A percentile compares a stretch with the other conserved stretches of the same genome.
Conservation (phyloP, 1,140 invertebrate genomes). For the Linepithema humile region DNA sequence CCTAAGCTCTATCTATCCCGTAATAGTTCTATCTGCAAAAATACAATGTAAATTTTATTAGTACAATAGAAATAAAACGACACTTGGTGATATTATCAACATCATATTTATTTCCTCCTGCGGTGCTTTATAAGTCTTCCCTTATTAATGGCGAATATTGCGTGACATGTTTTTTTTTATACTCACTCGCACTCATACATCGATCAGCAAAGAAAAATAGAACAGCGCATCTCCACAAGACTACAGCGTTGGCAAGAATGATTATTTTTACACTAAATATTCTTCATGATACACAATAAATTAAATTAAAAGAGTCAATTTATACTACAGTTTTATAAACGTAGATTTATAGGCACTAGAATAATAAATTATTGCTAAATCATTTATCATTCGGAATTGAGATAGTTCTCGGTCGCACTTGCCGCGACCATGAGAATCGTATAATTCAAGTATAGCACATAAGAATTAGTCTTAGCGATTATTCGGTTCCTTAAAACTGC, state of each 20-base stretch:
- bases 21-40: no score
- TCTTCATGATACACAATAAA: conserved; percentile 25
- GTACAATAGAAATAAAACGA: conserved; percentile 15
- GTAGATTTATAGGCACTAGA: conserved; percentile 60
- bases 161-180: conserved; percentile 37
- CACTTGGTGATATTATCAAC: conserved; percentile 38
- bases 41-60: no score
- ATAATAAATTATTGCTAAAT: conserved; percentile 68
- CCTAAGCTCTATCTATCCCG: no score
- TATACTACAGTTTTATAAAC: conserved; percentile 31
- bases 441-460: background rate
- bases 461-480: conserved; percentile 21
- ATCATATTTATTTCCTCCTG: conserved; percentile 39
- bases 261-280: conserved; percentile 61
- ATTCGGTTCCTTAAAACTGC: background rate
- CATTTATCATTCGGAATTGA: conserved; percentile 12
- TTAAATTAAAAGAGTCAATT: conserved; percentile 36
- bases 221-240: conserved; percentile 35
- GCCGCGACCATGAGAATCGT: background rate
- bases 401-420: background rate
- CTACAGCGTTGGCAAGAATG: conserved; percentile 70
- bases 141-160: conserved; percentile 58
- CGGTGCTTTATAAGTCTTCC: conserved; percentile 64
- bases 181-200: conserved; percentile 1
- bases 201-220: conserved; percentile 43